Percentiles rank a stretch among this genome's conserved stretches.
phyloP scores from a whole-genome alignment of 1,140 invertebrate species.

The Cydia splendana region DNA sequence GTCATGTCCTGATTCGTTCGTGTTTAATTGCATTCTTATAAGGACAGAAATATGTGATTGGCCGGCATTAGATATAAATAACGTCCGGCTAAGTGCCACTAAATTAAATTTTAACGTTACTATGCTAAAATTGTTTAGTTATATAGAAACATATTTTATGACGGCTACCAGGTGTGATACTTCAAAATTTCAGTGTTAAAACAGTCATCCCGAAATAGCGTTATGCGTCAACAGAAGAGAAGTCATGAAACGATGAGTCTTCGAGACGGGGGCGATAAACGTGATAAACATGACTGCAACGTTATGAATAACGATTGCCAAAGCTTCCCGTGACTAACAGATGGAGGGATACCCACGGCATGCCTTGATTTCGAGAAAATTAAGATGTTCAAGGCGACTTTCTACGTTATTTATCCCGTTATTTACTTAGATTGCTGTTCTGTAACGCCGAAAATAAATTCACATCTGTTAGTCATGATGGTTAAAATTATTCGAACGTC shows the following conservation, averaged over 20 bases:
- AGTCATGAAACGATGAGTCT: slow-evolving; percentile 58
- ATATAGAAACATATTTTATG: slow-evolving; percentile 25
- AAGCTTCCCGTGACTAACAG: slow-evolving; percentile 57
- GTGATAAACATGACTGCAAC: slow-evolving; percentile 38
- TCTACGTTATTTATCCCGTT: not conserved
- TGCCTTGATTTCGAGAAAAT: not conserved
- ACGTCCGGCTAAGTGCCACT: not conserved
- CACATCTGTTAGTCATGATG: slow-evolving; percentile 8
- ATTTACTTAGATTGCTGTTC: slow-evolving; percentile 7
- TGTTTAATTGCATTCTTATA: slow-evolving; percentile 35
- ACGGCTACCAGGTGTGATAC: slow-evolving; percentile 38
- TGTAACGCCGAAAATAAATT: not conserved
- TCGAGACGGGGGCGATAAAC: slow-evolving; percentile 57
- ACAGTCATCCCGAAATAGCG: slow-evolving; percentile 58
- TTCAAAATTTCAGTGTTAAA: slow-evolving; percentile 37
- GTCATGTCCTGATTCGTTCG: slow-evolving; percentile 43
- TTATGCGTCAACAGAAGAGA: slow-evolving; percentile 64
- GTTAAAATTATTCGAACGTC: not conserved
- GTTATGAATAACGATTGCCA: slow-evolving; percentile 68
- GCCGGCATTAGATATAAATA: not conserved
- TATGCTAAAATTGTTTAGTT: not conserved
- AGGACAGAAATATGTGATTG: slow-evolving; percentile 15
- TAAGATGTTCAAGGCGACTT: not conserved
- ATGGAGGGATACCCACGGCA: not conserved
- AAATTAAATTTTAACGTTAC: slow-evolving; percentile 1